Evolutionary conservation across 2,797 vertebrate species (phyloP), one percentile per base, ranked within the genome.

Genomic region (Smutsia temminckii): DNA sequence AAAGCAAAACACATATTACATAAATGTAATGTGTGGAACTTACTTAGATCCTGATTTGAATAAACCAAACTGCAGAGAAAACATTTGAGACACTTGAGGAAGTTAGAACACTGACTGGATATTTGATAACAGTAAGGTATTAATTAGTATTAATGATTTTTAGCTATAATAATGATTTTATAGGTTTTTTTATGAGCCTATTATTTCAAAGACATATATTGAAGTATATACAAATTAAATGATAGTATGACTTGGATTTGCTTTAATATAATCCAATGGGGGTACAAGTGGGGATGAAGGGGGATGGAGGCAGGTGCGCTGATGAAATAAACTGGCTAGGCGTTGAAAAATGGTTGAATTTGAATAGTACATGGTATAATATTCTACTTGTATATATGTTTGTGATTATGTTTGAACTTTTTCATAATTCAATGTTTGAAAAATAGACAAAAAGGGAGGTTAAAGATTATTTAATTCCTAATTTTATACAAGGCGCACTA

Each of bases 41-140:
- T 93, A 25, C 57, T 57, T 86, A 91, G 27, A 91, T 74, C 57
- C 57, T 72, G 49, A 85, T 74, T 23, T 86, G 49, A 94, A 91
- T 64, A 86, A 53, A 86, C 20, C 57, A 85, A 85, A 80, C 8
- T 37, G 14, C 4, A 53, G 78, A 64, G 12, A 91, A 91, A 80
- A 72, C 40, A 63, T 63, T 21, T 57, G 32, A 77, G 79, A 79
- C 25, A 18, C 29, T 12, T 66, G 81, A 69, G 51, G 40, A 69
- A 79, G 79, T 14, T 21, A 40, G 55, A 80, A 71, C 34, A 72
- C 42, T 80, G 53, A 86, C 20, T 78, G 14, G 40, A 25, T 61
- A 63, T 80, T 80, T 72, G 53, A 79, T 25, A 55, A 53, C 53
- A 42, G n/a, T n/a, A 63, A 72, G 13, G 34, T 63, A 79, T 53